These are phyloP conservation scores for Tenthredo amoena DNA, from an alignment of 2,888 invertebrate genomes.

Conservation along the genomic window DNA sequence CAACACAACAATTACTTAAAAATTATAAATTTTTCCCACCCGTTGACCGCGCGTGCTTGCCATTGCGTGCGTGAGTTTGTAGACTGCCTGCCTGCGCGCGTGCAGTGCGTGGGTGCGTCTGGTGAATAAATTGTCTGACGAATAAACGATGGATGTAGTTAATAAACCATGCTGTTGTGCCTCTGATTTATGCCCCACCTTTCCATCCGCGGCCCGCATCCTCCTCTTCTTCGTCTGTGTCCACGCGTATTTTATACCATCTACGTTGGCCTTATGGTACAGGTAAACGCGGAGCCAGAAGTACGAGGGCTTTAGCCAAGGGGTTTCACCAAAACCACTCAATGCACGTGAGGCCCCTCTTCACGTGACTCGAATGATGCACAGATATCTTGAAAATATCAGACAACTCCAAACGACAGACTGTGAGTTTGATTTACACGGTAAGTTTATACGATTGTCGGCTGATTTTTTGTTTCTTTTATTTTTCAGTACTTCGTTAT, in stretches of 20 bases:
- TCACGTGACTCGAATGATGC: conserved; percentile 41
- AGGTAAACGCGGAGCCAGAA: conserved; percentile 5
- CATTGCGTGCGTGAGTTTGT: conserved; percentile 32
- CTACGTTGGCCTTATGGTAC: not conserved
- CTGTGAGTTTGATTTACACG: conserved; percentile 16
- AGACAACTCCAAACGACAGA: not conserved
- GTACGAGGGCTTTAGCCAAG: not conserved
- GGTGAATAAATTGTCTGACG: conserved; percentile 57
- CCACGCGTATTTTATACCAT: not conserved
- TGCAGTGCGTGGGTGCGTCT: conserved; percentile 52
- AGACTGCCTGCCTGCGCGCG: conserved; percentile 26
- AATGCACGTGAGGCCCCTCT: conserved; percentile 28
- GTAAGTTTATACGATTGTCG: conserved; percentile 16
- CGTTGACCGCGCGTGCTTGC: conserved; percentile 44
- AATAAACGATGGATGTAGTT: conserved; percentile 63
- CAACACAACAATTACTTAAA: not conserved
- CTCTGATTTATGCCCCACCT: conserved; percentile 66
- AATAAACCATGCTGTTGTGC: conserved; percentile 65
- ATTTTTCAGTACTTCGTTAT: not conserved
- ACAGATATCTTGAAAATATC: conserved; percentile 22
- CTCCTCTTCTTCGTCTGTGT: conserved; percentile 52
- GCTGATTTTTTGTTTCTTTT: not conserved
- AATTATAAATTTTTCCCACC: conserved; percentile 13
- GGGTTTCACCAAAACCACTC: not conserved
- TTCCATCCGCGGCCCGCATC: conserved; percentile 59